Evolutionary conservation across 2,797 vertebrate genomes (phyloP).

Genomic region (Chelon labrosus): DNA sequence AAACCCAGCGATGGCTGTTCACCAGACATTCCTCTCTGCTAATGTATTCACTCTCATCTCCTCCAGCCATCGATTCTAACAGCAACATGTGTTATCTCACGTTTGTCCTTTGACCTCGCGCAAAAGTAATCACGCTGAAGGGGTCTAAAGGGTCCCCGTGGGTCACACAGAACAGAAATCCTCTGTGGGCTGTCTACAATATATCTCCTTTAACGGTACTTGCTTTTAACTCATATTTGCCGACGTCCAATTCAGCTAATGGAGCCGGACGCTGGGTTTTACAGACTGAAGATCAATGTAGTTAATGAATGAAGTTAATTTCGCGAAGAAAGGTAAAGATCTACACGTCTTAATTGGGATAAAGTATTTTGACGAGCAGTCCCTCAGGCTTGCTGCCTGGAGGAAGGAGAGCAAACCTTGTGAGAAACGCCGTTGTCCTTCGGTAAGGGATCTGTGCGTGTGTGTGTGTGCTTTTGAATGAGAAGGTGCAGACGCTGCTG

Average conservation of each 20-base stretch:
- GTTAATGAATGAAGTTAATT: constrained; percentile 27
- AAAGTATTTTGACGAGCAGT: constrained; percentile 2
- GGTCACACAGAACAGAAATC: constrained; percentile 29
- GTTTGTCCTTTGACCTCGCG: constrained; percentile 51
- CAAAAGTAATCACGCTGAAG: constrained; percentile 50
- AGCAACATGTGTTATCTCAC: constrained; percentile 17
- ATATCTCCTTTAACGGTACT: background rate
- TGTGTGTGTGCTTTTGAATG: constrained; percentile 45
- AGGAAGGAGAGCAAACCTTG: constrained; percentile 22
- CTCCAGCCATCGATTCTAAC: constrained; percentile 27
- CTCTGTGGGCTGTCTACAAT: constrained; percentile 14
- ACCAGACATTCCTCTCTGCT: background rate
- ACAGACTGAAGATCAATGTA: constrained; percentile 48
- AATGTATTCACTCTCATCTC: constrained; percentile 13
- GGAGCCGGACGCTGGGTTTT: constrained; percentile 22
- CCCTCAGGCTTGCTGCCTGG: background rate
- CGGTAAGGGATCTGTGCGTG: constrained; percentile 25
- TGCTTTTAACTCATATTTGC: background rate
- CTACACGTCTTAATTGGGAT: constrained; percentile 25
- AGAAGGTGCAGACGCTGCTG: constrained; percentile 69
- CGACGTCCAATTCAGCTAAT: constrained; percentile 61
- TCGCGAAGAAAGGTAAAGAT: constrained; percentile 31
- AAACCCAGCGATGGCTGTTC: constrained; percentile 8
- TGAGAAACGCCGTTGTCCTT: constrained; percentile 34
- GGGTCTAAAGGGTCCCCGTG: constrained; percentile 42